phyloP scores from a whole-genome alignment of 2,113 vertebrate genomes.

The Australoheros scitulus region DNA sequence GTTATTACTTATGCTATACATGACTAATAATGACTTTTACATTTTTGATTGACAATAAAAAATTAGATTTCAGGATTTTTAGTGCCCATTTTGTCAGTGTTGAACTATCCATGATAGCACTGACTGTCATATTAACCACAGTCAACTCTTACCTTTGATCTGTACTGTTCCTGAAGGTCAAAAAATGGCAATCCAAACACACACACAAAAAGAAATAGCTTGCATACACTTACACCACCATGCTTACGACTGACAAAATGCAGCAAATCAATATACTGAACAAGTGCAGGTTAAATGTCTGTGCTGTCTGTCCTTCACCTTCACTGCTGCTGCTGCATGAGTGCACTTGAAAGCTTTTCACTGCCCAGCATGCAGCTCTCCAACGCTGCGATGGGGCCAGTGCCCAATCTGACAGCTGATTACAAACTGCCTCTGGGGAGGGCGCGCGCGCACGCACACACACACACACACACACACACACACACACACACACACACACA shows the following conservation, averaged over 20 bases:
- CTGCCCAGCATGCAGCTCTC: constrained; percentile 19
- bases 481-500: constrained; percentile 7
- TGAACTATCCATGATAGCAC: neutral
- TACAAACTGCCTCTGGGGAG: constrained; percentile 52
- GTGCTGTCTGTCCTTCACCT: neutral
- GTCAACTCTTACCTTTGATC: constrained; percentile 43
- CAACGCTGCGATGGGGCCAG: constrained; percentile 35
- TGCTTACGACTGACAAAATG: neutral
- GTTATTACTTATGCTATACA: neutral
- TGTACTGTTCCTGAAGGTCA: constrained; percentile 10
- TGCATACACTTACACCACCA: constrained; percentile 21
- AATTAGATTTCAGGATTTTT: neutral
- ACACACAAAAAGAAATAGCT: neutral
- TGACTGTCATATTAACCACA: neutral
- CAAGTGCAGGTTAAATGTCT: neutral
- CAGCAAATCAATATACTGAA: neutral
- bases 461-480: neutral
- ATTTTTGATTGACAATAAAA: neutral
- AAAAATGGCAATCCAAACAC: constrained; percentile 22
- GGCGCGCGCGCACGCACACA: constrained; percentile 7
- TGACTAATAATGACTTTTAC: neutral
- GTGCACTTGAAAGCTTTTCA: constrained; percentile 30
- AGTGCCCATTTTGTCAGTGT: neutral
- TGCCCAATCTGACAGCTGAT: constrained; percentile 72
- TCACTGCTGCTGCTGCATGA: constrained; percentile 16